Evolutionary conservation across 2,797 vertebrate genomes (phyloP).

Genomic region (Vespertilio murinus): DNA sequence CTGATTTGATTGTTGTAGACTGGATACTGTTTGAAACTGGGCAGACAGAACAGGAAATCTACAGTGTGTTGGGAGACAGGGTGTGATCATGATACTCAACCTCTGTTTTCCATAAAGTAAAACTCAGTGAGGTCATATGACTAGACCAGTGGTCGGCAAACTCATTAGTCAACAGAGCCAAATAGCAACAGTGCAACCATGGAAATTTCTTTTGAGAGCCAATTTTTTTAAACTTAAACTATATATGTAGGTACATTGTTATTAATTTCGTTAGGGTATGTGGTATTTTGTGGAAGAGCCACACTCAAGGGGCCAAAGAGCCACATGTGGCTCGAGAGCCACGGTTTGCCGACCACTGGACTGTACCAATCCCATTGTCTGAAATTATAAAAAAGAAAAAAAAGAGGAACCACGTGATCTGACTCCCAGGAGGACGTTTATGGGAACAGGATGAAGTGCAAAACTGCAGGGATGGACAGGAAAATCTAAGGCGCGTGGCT

Average conservation of each 20-base stretch:
- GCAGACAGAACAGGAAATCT: background rate
- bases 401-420: background rate
- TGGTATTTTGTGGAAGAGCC: no score
- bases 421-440: background rate
- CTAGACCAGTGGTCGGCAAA: background rate
- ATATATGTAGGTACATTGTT: no score
- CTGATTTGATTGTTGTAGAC: background rate
- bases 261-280: no score
- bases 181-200: no score
- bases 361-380: background rate
- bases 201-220: no score
- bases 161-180: no score
- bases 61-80: background rate
- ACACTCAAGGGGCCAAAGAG: no score
- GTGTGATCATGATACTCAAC: background rate
- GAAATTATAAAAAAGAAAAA: background rate
- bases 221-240: no score
- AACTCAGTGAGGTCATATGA: background rate
- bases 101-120: slow-evolving; percentile 4
- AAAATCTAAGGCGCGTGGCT: background rate
- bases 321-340: no score
- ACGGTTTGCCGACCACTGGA: background rate
- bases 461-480: background rate
- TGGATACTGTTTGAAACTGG: background rate
- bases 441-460: background rate